A percentile compares a stretch with the other conserved stretches of the same genome.
These are phyloP conservation scores for Melanostoma scalare DNA, from an alignment of 2,888 invertebrate species.

Conservation along the genomic window DNA sequence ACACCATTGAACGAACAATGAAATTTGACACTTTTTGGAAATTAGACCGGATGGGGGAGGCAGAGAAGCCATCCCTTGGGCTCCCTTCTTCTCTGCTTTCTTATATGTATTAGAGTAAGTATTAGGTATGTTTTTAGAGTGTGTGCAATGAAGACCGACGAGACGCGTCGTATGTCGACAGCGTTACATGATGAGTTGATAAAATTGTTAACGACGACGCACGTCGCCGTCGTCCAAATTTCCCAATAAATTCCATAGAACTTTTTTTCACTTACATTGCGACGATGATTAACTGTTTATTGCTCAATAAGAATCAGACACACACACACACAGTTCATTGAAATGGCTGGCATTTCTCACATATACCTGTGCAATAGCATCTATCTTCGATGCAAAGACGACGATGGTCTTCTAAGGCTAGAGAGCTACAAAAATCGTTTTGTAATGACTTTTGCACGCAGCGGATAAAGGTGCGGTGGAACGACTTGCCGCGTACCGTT, in stretches of 20 bases:
- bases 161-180: conserved; percentile 12
- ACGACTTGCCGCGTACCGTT: conserved; percentile 43
- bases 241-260: conserved; percentile 64
- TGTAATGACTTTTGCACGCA: conserved; percentile 43
- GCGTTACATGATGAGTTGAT: conserved; percentile 42
- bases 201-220: conserved; percentile 39
- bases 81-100: conserved; percentile 9
- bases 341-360: conserved; percentile 52
- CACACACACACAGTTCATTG: conserved; percentile 16
- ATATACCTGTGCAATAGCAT: conserved; percentile 17
- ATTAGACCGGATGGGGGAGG: conserved; percentile 64
- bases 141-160: conserved; percentile 40
- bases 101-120: neutral
- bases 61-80: conserved; percentile 25
- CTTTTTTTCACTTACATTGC: conserved; percentile 40
- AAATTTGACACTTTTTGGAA: conserved; percentile 69
- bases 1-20: conserved; percentile 39
- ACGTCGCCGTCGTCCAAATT: conserved; percentile 56
- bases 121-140: conserved; percentile 53
- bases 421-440: conserved; percentile 34
- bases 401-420: conserved; percentile 28
- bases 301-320: conserved; percentile 65
- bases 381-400: conserved; percentile 23
- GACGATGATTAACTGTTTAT: conserved; percentile 68
- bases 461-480: conserved; percentile 44